A percentile compares a stretch with the other conserved stretches of the same genome.
Evolutionary conservation across 2,797 vertebrate species (phyloP).

Genomic region (Galago senegalensis): DNA sequence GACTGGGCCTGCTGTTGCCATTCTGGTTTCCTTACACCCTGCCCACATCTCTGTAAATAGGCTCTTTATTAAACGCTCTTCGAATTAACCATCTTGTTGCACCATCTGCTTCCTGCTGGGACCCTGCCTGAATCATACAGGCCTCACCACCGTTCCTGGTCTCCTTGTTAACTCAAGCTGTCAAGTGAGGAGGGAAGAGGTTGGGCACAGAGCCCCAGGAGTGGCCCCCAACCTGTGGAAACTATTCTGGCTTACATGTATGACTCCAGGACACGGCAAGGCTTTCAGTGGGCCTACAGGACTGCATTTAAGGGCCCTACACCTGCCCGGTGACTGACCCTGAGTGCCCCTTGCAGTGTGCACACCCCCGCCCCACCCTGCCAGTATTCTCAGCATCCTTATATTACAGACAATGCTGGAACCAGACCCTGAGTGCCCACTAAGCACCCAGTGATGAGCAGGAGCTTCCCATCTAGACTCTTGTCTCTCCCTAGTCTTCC

Average conservation of each 20-base stretch:
- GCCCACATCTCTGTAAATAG: conserved; percentile 51
- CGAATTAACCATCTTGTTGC: not conserved
- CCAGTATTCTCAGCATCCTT: accelerated
- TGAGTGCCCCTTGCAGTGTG: accelerated
- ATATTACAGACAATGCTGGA: accelerated
- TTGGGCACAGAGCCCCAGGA: not conserved
- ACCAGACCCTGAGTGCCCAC: accelerated
- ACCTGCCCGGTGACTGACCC: accelerated
- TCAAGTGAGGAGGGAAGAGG: not conserved
- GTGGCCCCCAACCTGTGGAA: accelerated
- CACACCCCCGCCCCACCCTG: accelerated
- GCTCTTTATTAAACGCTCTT: conserved; percentile 26
- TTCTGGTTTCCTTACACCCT: not conserved
- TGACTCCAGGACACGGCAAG: accelerated
- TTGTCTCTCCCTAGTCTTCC: not conserved
- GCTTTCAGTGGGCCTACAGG: accelerated
- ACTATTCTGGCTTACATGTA: not conserved
- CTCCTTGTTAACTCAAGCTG: conserved; percentile 4
- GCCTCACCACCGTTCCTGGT: not conserved
- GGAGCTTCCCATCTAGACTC: not conserved
- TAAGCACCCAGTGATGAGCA: not conserved
- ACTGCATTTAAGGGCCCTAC: accelerated
- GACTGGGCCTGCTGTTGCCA: not conserved
- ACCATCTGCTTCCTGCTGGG: conserved; percentile 71
- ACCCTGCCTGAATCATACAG: not conserved